A percentile compares a stretch with the other conserved stretches of the same genome.
These are phyloP conservation scores for Drosophila quasianomalipes DNA, from an alignment of 2,888 invertebrate species.

Conservation along the genomic window DNA sequence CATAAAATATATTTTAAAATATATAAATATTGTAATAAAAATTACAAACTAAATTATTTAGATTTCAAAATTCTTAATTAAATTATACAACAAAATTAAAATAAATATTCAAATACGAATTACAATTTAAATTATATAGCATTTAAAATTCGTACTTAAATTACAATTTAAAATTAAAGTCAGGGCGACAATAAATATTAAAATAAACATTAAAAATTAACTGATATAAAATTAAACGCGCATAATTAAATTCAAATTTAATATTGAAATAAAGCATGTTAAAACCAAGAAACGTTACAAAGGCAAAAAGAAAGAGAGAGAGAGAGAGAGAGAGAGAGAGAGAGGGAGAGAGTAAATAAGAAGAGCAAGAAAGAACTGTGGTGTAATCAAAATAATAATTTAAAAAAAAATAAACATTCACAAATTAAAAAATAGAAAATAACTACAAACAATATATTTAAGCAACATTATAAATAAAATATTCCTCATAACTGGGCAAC, in stretches of 20 bases:
- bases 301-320: background rate
- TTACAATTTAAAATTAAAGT: background rate
- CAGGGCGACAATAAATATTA: background rate
- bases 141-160: background rate
- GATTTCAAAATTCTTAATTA: background rate
- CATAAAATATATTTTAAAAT: background rate
- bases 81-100: background rate
- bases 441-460: background rate
- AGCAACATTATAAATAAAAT: background rate
- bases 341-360: too few relatives aligned
- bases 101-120: background rate
- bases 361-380: background rate
- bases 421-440: background rate
- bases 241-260: background rate
- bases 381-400: background rate
- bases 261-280: background rate
- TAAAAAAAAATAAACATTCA: background rate
- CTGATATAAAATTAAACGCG: background rate
- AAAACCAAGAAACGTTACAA: background rate
- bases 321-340: too few relatives aligned
- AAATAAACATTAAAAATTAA: background rate
- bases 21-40: background rate
- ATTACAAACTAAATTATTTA: background rate
- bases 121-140: background rate
- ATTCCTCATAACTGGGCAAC: background rate